A percentile compares a stretch with the other conserved stretches of the same genome.
phyloP scores from a whole-genome alignment of 2,113 vertebrate genomes.

The Antechinus stuartii region DNA sequence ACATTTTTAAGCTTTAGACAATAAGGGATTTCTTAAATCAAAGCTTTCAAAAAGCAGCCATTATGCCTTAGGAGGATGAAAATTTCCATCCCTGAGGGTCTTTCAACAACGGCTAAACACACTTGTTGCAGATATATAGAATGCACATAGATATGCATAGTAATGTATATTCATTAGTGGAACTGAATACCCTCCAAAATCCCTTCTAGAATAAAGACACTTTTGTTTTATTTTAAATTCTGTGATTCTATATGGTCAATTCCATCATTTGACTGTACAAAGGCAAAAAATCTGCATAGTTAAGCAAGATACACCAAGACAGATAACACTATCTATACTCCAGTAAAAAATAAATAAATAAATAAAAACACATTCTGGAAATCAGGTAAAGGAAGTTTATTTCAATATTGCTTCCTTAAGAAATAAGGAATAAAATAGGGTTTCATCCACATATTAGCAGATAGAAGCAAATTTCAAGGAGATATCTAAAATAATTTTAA shows the following conservation, averaged over 20 bases:
- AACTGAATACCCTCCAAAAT: background rate
- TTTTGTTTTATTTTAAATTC: background rate
- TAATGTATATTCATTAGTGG: background rate
- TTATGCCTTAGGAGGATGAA: background rate
- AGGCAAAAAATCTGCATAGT: background rate
- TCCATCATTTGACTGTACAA: background rate
- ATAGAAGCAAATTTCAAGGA: conserved; percentile 13
- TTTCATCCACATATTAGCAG: conserved; percentile 16
- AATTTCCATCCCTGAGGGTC: background rate
- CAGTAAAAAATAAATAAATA: background rate
- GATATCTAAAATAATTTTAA: background rate
- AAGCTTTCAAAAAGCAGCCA: background rate
- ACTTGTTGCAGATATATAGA: background rate
- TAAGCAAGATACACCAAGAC: background rate
- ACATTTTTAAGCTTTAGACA: background rate
- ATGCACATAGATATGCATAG: no score
- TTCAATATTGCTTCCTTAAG: conserved; percentile 3
- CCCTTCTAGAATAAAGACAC: background rate
- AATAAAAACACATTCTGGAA: background rate
- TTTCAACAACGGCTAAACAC: background rate
- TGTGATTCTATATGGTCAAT: background rate
- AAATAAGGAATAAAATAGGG: no score
- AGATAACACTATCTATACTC: background rate
- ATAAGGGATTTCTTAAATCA: background rate
- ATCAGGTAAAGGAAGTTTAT: background rate